Percentiles rank a stretch among this genome's conserved stretches.
phyloP scores from a whole-genome alignment of 2,113 vertebrate genomes.

The Cnemophilus loriae region DNA sequence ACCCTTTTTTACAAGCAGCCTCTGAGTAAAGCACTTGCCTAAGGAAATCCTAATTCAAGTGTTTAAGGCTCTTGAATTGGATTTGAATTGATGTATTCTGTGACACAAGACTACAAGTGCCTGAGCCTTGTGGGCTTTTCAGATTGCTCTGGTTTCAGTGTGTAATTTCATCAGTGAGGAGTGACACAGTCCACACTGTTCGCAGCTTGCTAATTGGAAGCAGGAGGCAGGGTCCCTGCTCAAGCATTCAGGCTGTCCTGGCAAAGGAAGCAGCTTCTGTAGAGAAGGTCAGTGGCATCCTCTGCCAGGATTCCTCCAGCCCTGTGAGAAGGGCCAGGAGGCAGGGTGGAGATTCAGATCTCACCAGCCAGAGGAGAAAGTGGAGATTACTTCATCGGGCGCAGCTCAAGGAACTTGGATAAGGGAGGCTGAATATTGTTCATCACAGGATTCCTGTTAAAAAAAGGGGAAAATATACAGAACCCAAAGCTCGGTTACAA shows the following conservation, averaged over 20 bases:
- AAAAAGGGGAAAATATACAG: accelerated
- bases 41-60: neutral
- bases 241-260: neutral
- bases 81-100: neutral
- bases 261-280: neutral
- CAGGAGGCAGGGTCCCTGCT: neutral
- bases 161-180: neutral
- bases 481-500: accelerated
- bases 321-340: neutral
- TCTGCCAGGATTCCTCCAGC: neutral
- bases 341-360: neutral
- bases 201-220: neutral
- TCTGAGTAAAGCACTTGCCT: neutral
- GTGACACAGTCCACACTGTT: neutral
- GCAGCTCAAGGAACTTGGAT: neutral
- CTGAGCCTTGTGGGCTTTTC: neutral
- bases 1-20: neutral
- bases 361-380: neutral
- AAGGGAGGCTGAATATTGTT: neutral
- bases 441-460: neutral
- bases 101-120: neutral
- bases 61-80: neutral
- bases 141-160: neutral
- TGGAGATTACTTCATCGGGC: neutral
- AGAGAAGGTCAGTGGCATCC: neutral